Conservation (phyloP, 1,140 invertebrate species). For the Micrasema minimum region DNA sequence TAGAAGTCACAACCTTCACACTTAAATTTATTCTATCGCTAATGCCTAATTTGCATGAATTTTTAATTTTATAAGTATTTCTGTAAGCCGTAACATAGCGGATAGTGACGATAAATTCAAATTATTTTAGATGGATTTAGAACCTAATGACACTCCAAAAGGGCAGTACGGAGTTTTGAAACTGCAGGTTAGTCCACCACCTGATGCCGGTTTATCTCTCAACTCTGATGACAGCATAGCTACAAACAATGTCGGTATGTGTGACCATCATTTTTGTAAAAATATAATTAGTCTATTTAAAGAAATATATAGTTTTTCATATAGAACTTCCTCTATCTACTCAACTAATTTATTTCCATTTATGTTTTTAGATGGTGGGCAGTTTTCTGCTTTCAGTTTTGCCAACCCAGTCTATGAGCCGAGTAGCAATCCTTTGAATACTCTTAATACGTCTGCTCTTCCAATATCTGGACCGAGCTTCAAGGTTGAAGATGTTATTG, state of each 20-base stretch:
- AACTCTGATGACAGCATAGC: conserved; percentile 42
- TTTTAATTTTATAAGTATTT: no score
- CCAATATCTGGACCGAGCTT: conserved; percentile 67
- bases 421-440: conserved; percentile 64
- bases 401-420: conserved; percentile 85
- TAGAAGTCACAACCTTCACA: no score
- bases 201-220: conserved; percentile 57
- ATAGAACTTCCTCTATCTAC: no score
- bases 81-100: no score
- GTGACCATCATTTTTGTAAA: no score
- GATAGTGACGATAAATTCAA: no score
- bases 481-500: conserved; percentile 85
- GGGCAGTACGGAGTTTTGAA: conserved; percentile 72
- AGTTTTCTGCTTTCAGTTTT: conserved; percentile 74
- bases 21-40: no score
- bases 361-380: conserved; percentile 59
- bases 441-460: conserved; percentile 58
- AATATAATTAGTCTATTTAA: no score
- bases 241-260: conserved; percentile 28
- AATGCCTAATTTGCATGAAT: no score
- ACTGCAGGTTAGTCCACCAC: conserved; percentile 66
- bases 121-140: conserved; percentile 65
- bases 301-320: no score
- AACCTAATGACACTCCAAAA: conserved; percentile 65
- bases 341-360: no score